A percentile compares a stretch with the other conserved stretches of the same genome.
These are phyloP conservation scores for Myopa tessellatipennis DNA, from an alignment of 2,888 invertebrate species.

Conservation along the genomic window DNA sequence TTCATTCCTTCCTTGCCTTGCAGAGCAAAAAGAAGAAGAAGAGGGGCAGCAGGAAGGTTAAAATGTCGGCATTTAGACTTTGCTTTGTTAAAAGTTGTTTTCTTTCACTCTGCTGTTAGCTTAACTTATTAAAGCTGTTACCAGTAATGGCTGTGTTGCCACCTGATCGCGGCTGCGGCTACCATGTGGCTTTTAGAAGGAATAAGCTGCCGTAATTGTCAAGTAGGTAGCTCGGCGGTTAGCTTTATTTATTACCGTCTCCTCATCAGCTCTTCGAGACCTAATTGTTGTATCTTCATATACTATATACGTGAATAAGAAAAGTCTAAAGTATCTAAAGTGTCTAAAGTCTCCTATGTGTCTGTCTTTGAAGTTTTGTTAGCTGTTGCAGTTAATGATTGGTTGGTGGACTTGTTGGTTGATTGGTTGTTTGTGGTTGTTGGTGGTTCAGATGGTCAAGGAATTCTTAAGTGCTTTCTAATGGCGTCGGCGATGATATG, in stretches of 20 bases:
- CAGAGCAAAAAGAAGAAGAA: neutral
- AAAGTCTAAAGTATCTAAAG: no score
- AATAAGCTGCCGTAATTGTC: neutral
- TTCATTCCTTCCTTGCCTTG: neutral
- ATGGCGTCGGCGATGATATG: no score
- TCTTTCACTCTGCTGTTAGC: constrained; percentile 33
- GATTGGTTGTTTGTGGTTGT: neutral
- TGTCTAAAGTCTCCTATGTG: no score
- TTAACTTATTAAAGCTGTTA: constrained; percentile 34
- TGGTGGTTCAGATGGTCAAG: no score
- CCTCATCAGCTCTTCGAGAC: neutral
- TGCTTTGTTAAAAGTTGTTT: neutral
- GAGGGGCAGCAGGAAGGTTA: neutral
- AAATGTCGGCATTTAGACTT: constrained; percentile 20
- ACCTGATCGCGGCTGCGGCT: constrained; percentile 27
- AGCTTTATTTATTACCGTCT: constrained; percentile 18
- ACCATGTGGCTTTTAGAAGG: neutral
- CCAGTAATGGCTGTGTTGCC: constrained; percentile 41
- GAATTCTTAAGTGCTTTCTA: no score
- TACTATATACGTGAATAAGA: no score
- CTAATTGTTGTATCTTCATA: constrained; percentile 11
- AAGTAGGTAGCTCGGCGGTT: constrained; percentile 11
- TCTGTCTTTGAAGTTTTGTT: no score
- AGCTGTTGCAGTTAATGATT: neutral
- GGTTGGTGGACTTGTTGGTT: neutral